Conservation (phyloP, 2,888 invertebrate species). For the Criorhina ranunculi region DNA sequence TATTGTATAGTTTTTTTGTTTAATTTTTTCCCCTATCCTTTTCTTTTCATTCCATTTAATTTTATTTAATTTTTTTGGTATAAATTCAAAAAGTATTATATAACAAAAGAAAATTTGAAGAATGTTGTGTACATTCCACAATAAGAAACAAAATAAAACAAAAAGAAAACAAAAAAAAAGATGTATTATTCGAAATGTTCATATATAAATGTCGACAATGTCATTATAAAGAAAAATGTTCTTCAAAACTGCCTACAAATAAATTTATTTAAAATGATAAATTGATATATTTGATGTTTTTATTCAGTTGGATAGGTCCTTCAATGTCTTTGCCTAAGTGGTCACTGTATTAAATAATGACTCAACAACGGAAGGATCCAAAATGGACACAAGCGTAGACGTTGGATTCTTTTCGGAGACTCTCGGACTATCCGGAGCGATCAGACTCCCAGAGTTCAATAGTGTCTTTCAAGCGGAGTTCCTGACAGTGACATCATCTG, state of each 20-base stretch:
- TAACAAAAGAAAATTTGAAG: conserved; percentile 55
- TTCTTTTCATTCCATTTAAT: conserved; percentile 38
- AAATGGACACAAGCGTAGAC: no score
- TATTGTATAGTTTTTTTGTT: conserved; percentile 71
- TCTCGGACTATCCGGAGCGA: no score
- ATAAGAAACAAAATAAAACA: conserved; percentile 44
- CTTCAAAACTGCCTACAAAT: conserved; percentile 85
- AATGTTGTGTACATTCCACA: conserved; percentile 72
- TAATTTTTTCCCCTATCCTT: conserved; percentile 21
- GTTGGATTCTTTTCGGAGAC: no score
- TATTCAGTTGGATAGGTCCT: neutral
- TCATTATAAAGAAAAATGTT: conserved; percentile 83
- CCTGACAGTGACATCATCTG: no score
- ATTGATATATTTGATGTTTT: conserved; percentile 51
- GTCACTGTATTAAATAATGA: no score
- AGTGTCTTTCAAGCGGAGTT: no score
- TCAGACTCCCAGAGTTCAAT: no score
- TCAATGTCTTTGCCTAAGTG: no score
- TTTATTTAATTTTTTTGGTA: conserved; percentile 61
- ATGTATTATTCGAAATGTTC: conserved; percentile 81
- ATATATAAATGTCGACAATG: conserved; percentile 82
- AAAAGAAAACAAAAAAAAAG: conserved; percentile 45
- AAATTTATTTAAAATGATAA: conserved; percentile 79
- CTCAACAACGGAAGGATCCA: no score
- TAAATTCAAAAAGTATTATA: conserved; percentile 68